These are phyloP conservation scores for Pseudomyrmex pallidus DNA, from an alignment of 1,140 invertebrate genomes.

Conservation along the genomic window DNA sequence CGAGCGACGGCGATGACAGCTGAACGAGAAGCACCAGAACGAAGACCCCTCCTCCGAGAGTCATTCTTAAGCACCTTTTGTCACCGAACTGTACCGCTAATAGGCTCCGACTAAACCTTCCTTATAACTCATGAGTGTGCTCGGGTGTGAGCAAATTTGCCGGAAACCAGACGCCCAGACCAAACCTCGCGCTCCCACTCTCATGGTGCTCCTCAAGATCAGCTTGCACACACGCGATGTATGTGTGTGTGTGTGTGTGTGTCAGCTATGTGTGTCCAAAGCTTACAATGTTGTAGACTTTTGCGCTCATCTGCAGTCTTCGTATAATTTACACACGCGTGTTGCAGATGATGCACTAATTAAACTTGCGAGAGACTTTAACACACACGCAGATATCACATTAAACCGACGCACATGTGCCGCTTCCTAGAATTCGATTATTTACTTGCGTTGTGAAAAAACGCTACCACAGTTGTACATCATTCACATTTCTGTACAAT, in stretches of 20 bases:
- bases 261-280: constrained; percentile 57
- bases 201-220: constrained; percentile 64
- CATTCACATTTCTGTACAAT: constrained; percentile 43
- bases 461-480: constrained; percentile 29
- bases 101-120: constrained; percentile 76
- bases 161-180: constrained; percentile 71
- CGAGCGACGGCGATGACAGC: constrained; percentile 5
- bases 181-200: constrained; percentile 78
- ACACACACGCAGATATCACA: constrained; percentile 9
- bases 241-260: constrained; percentile 66
- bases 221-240: constrained; percentile 52
- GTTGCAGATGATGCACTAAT: neutral
- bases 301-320: constrained; percentile 3
- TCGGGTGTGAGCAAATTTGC: constrained; percentile 75
- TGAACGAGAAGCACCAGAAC: constrained; percentile 41
- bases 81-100: constrained; percentile 77
- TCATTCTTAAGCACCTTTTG: constrained; percentile 74
- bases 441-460: constrained; percentile 23
- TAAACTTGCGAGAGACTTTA: neutral
- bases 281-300: constrained; percentile 68
- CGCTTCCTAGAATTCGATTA: neutral
- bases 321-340: constrained; percentile 7
- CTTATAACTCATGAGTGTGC: constrained; percentile 40
- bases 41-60: constrained; percentile 63
- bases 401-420: too few relatives aligned